phyloP scores from a whole-genome alignment of 2,888 invertebrate species.

The Drosophila barbarae region DNA sequence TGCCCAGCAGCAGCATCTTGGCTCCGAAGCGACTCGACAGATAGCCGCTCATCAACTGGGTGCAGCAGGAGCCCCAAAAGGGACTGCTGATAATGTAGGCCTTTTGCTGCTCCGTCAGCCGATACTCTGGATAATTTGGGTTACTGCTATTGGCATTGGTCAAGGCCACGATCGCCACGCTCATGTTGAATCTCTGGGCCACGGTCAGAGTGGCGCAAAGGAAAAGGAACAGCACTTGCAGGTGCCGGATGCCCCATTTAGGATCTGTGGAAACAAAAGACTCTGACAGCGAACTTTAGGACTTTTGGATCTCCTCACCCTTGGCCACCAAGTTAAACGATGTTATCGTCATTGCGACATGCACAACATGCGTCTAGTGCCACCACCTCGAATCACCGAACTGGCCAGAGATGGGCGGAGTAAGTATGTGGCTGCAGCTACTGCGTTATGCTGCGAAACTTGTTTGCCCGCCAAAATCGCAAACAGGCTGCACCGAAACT shows the following conservation, averaged over 20 bases:
- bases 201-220: conserved; percentile 82
- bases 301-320: conserved; percentile 28
- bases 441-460: conserved; percentile 21
- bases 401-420: conserved; percentile 14
- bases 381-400: conserved; percentile 10
- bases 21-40: conserved; percentile 86
- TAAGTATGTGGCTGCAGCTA: conserved; percentile 12
- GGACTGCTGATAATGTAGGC: conserved; percentile 83
- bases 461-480: conserved; percentile 23
- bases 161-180: conserved; percentile 87
- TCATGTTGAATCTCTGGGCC: conserved; percentile 84
- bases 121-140: conserved; percentile 80
- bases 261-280: conserved; percentile 43
- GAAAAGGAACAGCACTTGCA: conserved; percentile 80
- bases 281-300: conserved; percentile 13
- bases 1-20: conserved; percentile 81
- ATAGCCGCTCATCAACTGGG: conserved; percentile 83
- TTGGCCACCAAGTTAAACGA: conserved; percentile 55
- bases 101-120: conserved; percentile 81
- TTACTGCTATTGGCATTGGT: conserved; percentile 80
- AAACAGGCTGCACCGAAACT: conserved; percentile 16
- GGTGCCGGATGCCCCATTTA: conserved; percentile 82
- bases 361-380: conserved; percentile 22
- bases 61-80: conserved; percentile 83
- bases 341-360: conserved; percentile 48